These are phyloP conservation scores for Papilio machaon DNA, from an alignment of 1,140 invertebrate genomes.

Conservation along the genomic window DNA sequence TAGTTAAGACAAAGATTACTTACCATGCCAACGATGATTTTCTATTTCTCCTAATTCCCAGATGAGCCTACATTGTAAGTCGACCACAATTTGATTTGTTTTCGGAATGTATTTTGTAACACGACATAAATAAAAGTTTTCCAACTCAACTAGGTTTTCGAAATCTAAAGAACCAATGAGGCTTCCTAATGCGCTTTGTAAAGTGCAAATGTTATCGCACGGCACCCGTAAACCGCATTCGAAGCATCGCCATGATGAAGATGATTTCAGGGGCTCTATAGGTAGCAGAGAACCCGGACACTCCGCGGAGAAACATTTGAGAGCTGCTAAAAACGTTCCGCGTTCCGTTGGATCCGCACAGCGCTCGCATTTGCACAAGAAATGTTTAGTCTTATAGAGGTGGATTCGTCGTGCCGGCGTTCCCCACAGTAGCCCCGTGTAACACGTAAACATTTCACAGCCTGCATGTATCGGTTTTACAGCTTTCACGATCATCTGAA, in stretches of 20 bases:
- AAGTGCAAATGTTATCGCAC: constrained; percentile 67
- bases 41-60: constrained; percentile 54
- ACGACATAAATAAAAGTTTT: constrained; percentile 77
- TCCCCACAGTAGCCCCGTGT: constrained; percentile 88
- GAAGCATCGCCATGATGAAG: constrained; percentile 79
- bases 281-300: constrained; percentile 78
- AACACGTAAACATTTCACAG: constrained; percentile 87
- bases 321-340: constrained; percentile 77
- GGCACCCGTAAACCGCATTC: constrained; percentile 74
- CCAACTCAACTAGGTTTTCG: constrained; percentile 72
- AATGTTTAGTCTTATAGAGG: constrained; percentile 88
- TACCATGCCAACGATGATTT: constrained; percentile 28
- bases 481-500: constrained; percentile 85
- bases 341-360: constrained; percentile 87
- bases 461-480: constrained; percentile 84
- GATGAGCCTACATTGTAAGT: constrained; percentile 79
- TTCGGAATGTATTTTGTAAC: constrained; percentile 77
- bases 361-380: constrained; percentile 87
- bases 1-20: no score
- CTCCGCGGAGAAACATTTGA: constrained; percentile 78
- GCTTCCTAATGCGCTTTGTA: constrained; percentile 77
- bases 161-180: constrained; percentile 73
- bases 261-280: constrained; percentile 69
- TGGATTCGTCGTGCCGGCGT: constrained; percentile 85
- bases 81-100: constrained; percentile 81